These are phyloP conservation scores for Chinchilla lanigera DNA, from an alignment of 2,113 vertebrate genomes.

Conservation along the genomic window DNA sequence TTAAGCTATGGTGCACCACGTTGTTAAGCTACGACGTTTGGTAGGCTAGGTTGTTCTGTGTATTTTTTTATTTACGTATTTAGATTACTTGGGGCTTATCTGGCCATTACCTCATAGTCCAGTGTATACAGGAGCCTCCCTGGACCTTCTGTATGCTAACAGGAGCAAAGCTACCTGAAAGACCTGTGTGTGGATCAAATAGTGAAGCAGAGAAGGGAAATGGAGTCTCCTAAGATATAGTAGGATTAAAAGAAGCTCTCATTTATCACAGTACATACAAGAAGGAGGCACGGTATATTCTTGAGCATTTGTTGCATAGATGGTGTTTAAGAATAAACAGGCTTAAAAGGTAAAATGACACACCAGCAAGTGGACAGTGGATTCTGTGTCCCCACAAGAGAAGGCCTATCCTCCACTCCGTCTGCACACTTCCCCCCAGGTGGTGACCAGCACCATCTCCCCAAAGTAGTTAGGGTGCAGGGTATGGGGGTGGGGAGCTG, in stretches of 20 bases:
- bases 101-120: too few relatives aligned
- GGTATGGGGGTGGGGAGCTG: neutral
- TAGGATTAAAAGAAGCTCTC: neutral
- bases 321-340: neutral
- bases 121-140: neutral
- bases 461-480: neutral
- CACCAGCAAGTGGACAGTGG: neutral
- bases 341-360: neutral
- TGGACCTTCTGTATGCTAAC: neutral
- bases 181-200: neutral
- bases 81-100: neutral
- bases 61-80: neutral
- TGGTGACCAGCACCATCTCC: too few relatives aligned
- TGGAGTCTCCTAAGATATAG: neutral
- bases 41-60: neutral
- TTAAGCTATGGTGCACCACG: accelerated
- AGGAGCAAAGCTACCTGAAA: neutral
- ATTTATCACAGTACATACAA: neutral
- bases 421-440: accelerated
- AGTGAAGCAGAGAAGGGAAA: neutral
- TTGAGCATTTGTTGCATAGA: neutral
- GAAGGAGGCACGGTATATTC: neutral
- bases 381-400: neutral
- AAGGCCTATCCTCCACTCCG: neutral
- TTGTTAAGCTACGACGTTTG: too few relatives aligned